Base-by-base conservation (phyloP, 2,113 vertebrate genomes). In the Xiphophorus maculatus region DNA sequence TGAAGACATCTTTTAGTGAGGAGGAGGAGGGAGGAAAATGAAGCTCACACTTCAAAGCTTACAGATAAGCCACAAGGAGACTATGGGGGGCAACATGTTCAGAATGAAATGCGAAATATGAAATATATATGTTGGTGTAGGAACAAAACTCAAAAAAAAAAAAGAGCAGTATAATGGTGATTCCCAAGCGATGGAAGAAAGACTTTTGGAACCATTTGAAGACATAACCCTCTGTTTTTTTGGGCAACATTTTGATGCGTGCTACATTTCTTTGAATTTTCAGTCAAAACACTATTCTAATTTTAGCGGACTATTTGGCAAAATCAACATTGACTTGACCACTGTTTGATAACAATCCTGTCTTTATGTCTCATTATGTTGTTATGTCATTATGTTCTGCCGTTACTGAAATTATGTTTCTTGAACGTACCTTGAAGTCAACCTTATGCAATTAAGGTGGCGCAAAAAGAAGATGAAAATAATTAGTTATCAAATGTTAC, bases 1-100 rank as follows among this genome's bases (percentile, higher is more conserved):
- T 90, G 87, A 90, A 90, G 88, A 87, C 91, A 80, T 91, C 73
- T 83, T 37, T 88, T 51, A 89, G 85, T 69, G 84, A 77, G 82
- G 69, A 65, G 82, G 69, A 65, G 64, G 81, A 60, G 77, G 51
- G 79, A 76, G 66, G 77, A 69, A 62, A 77, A 66, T 30, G 48
- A 66, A 73, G 67, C 80, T 82, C 69, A 27, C 65, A 80, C 89
- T 87, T 90, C 82, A 89, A 67, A 89, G 82, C 60, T 17, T 63
- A 62, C 69, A 74, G 69, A 82, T 10, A 63, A 84, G 83, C 66
- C 84, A 87, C 74, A 77, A 74, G 77, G 66, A 87, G 84, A 86
- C 81, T 81, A 84, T 77, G 66, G 81, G 75, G 81, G 86, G 71
- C 42, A 67, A 25, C 42, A 73, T 66, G 81, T 84, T 90, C 82